Conservation (phyloP, 1,140 invertebrate genomes). For the Pseudomyrmex dendroicus region DNA sequence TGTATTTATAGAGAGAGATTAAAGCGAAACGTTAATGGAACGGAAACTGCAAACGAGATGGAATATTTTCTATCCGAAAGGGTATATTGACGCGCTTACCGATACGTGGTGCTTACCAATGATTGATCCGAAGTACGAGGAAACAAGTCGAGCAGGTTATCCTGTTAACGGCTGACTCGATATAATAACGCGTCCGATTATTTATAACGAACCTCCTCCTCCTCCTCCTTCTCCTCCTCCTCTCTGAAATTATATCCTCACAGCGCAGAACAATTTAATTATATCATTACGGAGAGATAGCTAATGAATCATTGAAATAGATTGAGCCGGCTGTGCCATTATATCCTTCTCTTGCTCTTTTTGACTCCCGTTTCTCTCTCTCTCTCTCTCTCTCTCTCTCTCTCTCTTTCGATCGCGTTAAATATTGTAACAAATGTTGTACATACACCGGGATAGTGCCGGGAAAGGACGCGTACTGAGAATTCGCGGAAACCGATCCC, state of each 20-base stretch:
- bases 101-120: conserved; percentile 21
- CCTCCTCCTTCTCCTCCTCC: no score
- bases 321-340: neutral
- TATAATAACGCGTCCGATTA: conserved; percentile 41
- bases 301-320: conserved; percentile 19
- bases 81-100: neutral
- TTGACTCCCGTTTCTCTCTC: neutral
- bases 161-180: conserved; percentile 46
- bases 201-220: neutral
- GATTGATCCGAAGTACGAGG: conserved; percentile 11
- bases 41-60: conserved; percentile 6
- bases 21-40: conserved; percentile 8
- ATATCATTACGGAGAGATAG: neutral
- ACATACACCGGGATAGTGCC: no score
- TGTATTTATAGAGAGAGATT: neutral
- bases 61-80: conserved; percentile 12
- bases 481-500: conserved; percentile 33
- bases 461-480: neutral
- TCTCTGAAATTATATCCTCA: conserved; percentile 2
- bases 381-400: no score
- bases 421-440: neutral
- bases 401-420: neutral
- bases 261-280: conserved; percentile 16
- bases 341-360: neutral
- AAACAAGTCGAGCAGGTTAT: conserved; percentile 50